Evolutionary conservation across 2,113 vertebrate genomes (phyloP).

Genomic region (Brachypteracias leptosomus): DNA sequence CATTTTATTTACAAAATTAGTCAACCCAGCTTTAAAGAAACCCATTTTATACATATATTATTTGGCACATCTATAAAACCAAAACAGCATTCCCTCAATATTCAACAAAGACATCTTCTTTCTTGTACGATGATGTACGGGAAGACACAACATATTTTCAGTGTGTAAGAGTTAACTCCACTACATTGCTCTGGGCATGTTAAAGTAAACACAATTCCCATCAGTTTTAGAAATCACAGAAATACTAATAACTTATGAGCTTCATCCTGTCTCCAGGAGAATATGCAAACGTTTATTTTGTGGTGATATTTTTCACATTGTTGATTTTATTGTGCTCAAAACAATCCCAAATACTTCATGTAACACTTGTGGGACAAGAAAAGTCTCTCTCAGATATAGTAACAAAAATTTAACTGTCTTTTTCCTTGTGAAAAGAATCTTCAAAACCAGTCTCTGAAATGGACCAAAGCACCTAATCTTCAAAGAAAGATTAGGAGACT

Average conservation of each 20-base stretch:
- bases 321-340: background rate
- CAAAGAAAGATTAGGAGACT: background rate
- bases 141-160: background rate
- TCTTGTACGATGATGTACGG: rapidly evolving
- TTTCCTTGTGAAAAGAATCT: background rate
- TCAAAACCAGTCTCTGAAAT: background rate
- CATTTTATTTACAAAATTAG: background rate
- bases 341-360: background rate
- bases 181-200: background rate
- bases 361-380: background rate
- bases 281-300: background rate
- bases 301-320: background rate
- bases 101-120: background rate
- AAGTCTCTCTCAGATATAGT: background rate
- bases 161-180: background rate
- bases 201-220: background rate
- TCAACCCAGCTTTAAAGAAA: background rate
- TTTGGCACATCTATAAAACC: background rate
- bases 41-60: background rate
- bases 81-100: background rate
- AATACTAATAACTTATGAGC: background rate
- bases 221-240: background rate
- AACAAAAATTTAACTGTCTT: background rate
- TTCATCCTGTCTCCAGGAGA: background rate
- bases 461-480: background rate